Percentiles rank a stretch among this genome's conserved stretches.
Conservation (phyloP, 2,888 invertebrate species). For the Mellilla xanthometata region DNA sequence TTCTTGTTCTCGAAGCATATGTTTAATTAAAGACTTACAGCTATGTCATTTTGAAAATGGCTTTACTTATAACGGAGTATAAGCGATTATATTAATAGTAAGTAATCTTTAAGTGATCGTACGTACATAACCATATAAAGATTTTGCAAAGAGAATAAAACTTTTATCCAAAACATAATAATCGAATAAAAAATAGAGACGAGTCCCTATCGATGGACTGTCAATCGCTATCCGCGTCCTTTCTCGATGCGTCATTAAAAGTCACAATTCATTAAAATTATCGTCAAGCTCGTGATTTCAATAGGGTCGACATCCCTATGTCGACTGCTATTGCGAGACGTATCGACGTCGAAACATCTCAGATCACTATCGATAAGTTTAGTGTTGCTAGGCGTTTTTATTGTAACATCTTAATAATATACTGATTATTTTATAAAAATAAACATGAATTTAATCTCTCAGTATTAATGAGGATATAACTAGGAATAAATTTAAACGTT, state of each 20-base stretch:
- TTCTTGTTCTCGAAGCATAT: too few relatives aligned
- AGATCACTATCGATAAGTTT: slow-evolving; percentile 65
- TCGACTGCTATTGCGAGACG: slow-evolving; percentile 70
- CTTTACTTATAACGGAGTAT: too few relatives aligned
- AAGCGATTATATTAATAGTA: too few relatives aligned
- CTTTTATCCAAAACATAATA: neutral
- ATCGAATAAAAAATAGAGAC: slow-evolving; percentile 24
- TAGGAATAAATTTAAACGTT: too few relatives aligned
- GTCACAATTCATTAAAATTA: slow-evolving; percentile 81
- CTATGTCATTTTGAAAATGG: too few relatives aligned
- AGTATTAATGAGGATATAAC: too few relatives aligned
- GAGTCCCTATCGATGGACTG: slow-evolving; percentile 34
- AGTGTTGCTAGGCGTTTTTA: slow-evolving; percentile 9
- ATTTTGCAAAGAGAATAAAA: neutral
- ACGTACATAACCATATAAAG: slow-evolving; percentile 3
- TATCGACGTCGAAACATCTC: slow-evolving; percentile 72
- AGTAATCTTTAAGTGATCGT: too few relatives aligned
- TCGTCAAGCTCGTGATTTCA: slow-evolving; percentile 74
- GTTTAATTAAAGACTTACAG: too few relatives aligned
- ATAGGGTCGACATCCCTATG: slow-evolving; percentile 66
- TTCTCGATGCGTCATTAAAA: slow-evolving; percentile 73
- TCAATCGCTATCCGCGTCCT: slow-evolving; percentile 47
- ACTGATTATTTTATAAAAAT: too few relatives aligned
- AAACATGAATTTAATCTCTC: too few relatives aligned
- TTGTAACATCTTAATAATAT: too few relatives aligned